Evolutionary conservation across 2,888 invertebrate genomes (phyloP).

Genomic region (Pandemis corylana): DNA sequence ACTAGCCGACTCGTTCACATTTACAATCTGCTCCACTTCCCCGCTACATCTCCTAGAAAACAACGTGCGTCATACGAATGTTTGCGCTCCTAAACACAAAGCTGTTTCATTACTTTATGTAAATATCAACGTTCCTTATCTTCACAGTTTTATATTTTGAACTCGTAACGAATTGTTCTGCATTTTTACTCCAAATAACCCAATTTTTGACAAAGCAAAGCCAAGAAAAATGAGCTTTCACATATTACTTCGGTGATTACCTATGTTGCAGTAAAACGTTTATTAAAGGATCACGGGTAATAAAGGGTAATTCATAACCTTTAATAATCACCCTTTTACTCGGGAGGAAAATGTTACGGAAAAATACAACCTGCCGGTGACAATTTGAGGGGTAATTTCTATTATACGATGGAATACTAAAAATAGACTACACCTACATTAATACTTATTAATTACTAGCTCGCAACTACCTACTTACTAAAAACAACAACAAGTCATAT

Average conservation of each 20-base stretch:
- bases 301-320: constrained; percentile 38
- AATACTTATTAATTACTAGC: neutral
- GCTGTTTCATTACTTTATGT: constrained; percentile 22
- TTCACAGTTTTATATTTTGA: constrained; percentile 14
- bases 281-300: constrained; percentile 34
- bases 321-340: constrained; percentile 22
- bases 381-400: constrained; percentile 8
- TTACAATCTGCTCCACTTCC: constrained; percentile 47
- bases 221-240: constrained; percentile 15
- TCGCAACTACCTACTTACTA: too few species aligned
- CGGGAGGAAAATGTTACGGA: constrained; percentile 23
- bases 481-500: too few species aligned
- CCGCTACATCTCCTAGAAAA: constrained; percentile 39
- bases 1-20: constrained; percentile 50
- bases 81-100: constrained; percentile 20
- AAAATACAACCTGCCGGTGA: constrained; percentile 13
- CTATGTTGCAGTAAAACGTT: constrained; percentile 23
- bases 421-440: neutral
- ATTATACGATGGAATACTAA: constrained; percentile 12
- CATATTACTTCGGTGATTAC: constrained; percentile 28
- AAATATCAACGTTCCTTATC: constrained; percentile 15
- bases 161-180: constrained; percentile 2
- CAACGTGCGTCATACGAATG: constrained; percentile 30
- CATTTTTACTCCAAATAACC: constrained; percentile 9
- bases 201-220: neutral